These are phyloP conservation scores for Myoxocephalus aenaeus DNA, from an alignment of 2,797 vertebrate genomes.

Conservation along the genomic window DNA sequence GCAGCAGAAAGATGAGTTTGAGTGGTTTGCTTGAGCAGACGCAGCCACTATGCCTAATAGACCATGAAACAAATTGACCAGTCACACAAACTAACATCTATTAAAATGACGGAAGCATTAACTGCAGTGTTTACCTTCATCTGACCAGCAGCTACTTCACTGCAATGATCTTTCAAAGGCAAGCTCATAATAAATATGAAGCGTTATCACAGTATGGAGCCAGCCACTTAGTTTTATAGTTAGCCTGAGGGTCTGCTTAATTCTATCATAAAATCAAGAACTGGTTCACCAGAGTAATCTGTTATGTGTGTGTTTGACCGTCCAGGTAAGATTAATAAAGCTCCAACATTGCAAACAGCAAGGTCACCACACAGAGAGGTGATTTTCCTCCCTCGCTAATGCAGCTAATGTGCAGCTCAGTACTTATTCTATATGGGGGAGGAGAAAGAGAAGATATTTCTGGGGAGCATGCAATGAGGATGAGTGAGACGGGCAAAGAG, in stretches of 20 bases:
- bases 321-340: conserved; percentile 45
- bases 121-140: conserved; percentile 41
- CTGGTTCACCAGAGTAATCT: conserved; percentile 12
- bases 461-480: conserved; percentile 25
- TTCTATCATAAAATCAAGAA: conserved; percentile 20
- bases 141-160: conserved; percentile 9
- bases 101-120: conserved; percentile 17
- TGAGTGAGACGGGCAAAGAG: conserved; percentile 35
- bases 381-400: conserved; percentile 51
- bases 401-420: conserved; percentile 63
- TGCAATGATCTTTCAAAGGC: conserved; percentile 31
- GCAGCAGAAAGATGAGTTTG: conserved; percentile 3
- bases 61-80: neutral
- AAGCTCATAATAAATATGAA: conserved; percentile 16
- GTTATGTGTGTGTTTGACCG: conserved; percentile 16
- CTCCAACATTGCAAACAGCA: conserved; percentile 44
- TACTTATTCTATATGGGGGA: conserved; percentile 26
- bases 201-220: conserved; percentile 14
- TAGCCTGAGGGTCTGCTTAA: conserved; percentile 24
- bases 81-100: neutral
- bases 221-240: conserved; percentile 23
- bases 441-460: conserved; percentile 38
- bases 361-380: conserved; percentile 62
- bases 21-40: neutral
- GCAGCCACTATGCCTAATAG: neutral